Evolutionary conservation across 2,797 vertebrate genomes (phyloP), one percentile per base, ranked within the genome.

Genomic region (Notolabrus celidotus): DNA sequence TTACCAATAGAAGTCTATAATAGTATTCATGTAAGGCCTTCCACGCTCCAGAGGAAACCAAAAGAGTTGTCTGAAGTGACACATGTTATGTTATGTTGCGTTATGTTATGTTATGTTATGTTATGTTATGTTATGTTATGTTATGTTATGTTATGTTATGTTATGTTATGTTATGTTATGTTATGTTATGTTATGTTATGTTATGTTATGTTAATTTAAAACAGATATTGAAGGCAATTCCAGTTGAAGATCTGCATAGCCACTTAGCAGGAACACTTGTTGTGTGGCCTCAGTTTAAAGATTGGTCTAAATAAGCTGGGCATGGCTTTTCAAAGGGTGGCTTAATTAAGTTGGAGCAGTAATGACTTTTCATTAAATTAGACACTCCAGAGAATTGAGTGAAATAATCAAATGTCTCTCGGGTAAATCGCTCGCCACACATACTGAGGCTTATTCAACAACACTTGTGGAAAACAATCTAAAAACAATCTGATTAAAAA

Each of bases 341-440:
- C 51, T 57, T 79, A 65, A 86, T 88, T 89, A 89, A 60, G 36
- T 52, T 49, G 67, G 51, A 62, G 70, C 67, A 14, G 60, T 73
- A 83, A 83, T 81, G 69, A 66, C 67, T 82, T 80, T 86, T 85
- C 72, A 86, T 86, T 86, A 63, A 80, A 84, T 75, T 31, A 74
- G 60, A 77, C 79, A 61, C 70, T 82, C 63, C 31, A 22, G 74
- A 77, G 80, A 79, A 80, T 34, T 63, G 33, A 34, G 45, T 25
- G 62, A 62, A 65, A 79, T 82, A 80, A 85, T 77, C 73, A 71
- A 86, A 79, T 14, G 53, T 65, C 72, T 71, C 67, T 16, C 34
- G 78, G 74, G 72, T 65, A 75, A 83, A 74, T 57, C 73, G 49
- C 67, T 65, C 22, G 12, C 29, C 16, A 31, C 52, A 53, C 43